Evolutionary conservation across 2,888 invertebrate genomes (phyloP), one percentile per base, ranked within the genome.

Genomic region (Ferrisia virgata): DNA sequence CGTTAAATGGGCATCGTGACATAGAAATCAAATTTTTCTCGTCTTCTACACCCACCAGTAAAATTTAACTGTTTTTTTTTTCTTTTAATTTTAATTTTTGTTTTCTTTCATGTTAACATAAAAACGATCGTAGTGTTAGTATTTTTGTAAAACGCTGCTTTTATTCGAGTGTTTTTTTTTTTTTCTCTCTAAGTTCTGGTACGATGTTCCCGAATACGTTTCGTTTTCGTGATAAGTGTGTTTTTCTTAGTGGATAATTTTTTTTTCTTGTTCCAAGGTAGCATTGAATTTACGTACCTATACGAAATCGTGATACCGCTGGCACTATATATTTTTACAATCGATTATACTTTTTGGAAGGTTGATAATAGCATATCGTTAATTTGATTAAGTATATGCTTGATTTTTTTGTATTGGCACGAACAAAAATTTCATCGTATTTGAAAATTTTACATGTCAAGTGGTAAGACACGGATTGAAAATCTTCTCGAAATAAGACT

Each of bases 1-100:
- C 94, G 72, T 91, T 92, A 86, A 93, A 94, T 88, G 94, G 94
- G 76, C 94, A 94, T 88, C 91, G 94, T 85, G 94, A 94, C 89
- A 89, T 94, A 88, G 94, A 94, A 89, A 94, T 94, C 87, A 93
- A 93, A 88, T 93, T 94, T 89, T 94, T 93, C 89, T 91, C 92
- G 87, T 91, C 91, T 87, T 90, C 91, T 86, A 89, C 90, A 88
- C 72, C 72, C 72, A 76, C 72, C 72, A 76, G 36, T 76, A 76
- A 76, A 76, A 76, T 36, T 11, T 76, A 76, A 76, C 15, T n/a
- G n/a, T n/a, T n/a, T n/a, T n/a, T n/a, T n/a, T n/a, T n/a, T n/a
- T n/a, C n/a, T n/a, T n/a, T n/a, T n/a, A n/a, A n/a, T n/a, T n/a
- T n/a, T n/a, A n/a, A n/a, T n/a, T n/a, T n/a, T n/a, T n/a, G n/a